Conservation (phyloP, 2,797 vertebrate species). For the Chelonia mydas region DNA sequence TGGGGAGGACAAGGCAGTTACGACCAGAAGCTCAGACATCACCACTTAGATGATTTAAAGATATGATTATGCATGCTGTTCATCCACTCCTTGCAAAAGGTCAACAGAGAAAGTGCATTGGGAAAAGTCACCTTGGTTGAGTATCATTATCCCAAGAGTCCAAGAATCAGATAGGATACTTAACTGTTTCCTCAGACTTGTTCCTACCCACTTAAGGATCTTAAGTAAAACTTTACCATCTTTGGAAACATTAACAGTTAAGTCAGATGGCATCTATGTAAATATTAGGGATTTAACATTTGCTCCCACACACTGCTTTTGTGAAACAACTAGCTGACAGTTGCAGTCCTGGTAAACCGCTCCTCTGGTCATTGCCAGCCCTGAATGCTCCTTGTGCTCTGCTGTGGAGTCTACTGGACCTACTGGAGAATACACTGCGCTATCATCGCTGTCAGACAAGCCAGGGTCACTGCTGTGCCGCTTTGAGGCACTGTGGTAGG, state of each 20-base stretch:
- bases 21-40: background rate
- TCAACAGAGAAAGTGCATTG: background rate
- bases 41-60: background rate
- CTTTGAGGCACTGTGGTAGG: too few species aligned
- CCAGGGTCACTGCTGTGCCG: too few species aligned
- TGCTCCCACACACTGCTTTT: background rate
- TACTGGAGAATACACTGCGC: too few species aligned
- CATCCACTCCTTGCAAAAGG: background rate
- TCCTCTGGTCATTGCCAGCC: background rate
- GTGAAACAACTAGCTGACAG: background rate
- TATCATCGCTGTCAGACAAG: too few species aligned
- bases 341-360: background rate
- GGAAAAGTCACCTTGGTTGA: background rate
- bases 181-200: background rate
- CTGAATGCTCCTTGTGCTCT: background rate
- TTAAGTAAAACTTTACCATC: background rate
- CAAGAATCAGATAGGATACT: background rate
- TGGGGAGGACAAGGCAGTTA: background rate
- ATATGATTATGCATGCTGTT: background rate
- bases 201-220: background rate
- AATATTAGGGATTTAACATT: background rate
- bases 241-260: background rate
- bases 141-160: background rate
- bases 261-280: background rate
- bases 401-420: background rate